These are phyloP conservation scores for Sebastes taczanowskii DNA, from an alignment of 2,797 vertebrate genomes.

Conservation along the genomic window DNA sequence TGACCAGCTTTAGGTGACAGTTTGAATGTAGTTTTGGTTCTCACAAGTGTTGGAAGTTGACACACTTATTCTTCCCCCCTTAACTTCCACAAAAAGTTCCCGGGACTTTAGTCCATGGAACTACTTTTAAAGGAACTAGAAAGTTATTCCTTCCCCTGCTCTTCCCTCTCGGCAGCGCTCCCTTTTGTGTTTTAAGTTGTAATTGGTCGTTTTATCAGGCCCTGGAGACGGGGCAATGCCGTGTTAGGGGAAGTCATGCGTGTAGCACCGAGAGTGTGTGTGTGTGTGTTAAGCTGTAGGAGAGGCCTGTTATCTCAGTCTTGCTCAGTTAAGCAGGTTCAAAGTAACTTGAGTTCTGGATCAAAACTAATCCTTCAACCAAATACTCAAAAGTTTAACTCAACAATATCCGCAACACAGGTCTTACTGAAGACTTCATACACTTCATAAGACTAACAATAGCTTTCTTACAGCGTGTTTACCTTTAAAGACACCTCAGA, in stretches of 20 bases:
- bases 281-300: conserved; percentile 8
- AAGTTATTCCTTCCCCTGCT: not conserved
- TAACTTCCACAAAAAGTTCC: too few species aligned
- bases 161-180: not conserved
- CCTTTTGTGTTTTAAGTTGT: conserved; percentile 32
- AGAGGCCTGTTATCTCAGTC: conserved; percentile 39
- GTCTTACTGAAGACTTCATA: not conserved
- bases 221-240: conserved; percentile 45
- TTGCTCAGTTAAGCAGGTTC: conserved; percentile 62
- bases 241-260: conserved; percentile 58
- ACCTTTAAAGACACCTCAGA: not conserved
- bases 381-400: conserved; percentile 4
- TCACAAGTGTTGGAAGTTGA: not conserved
- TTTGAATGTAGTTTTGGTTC: not conserved
- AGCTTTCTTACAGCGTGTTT: not conserved
- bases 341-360: conserved; percentile 40
- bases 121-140: too few species aligned
- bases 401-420: not conserved
- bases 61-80: not conserved
- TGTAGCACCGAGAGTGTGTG: not conserved
- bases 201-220: conserved; percentile 52
- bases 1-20: not conserved
- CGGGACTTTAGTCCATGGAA: too few species aligned
- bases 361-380: conserved; percentile 11
- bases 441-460: not conserved